Percentiles rank a stretch among this genome's conserved stretches.
These are phyloP conservation scores for Elaphurus davidianus DNA, from an alignment of 2,113 vertebrate species.

Conservation along the genomic window DNA sequence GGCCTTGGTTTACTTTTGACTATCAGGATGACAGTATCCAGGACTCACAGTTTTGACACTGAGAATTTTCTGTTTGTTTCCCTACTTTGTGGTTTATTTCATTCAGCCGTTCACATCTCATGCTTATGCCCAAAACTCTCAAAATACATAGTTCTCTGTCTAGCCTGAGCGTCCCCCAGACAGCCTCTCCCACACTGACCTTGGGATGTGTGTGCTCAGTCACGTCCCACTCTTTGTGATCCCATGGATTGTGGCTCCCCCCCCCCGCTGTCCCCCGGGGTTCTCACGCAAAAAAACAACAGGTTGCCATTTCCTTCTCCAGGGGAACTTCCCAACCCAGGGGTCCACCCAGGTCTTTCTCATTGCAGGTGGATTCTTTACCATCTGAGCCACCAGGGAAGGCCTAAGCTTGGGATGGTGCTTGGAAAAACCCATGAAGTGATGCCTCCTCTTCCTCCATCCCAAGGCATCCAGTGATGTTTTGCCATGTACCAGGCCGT, in stretches of 20 bases:
- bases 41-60: not conserved
- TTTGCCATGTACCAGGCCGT: not conserved
- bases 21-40: not conserved
- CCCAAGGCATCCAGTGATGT: not conserved
- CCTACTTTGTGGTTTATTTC: not conserved
- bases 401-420: not conserved
- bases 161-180: not conserved
- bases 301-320: not conserved
- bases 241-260: not conserved
- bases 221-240: not conserved
- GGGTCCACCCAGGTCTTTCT: not conserved
- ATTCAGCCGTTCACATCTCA: not conserved
- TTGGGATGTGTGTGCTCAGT: not conserved
- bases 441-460: not conserved
- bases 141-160: not conserved
- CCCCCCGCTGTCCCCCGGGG: fast-evolving
- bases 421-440: not conserved
- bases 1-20: not conserved
- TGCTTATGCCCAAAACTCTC: not conserved
- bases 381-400: not conserved
- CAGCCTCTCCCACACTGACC: not conserved
- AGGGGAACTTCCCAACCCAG: not conserved
- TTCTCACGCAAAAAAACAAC: not conserved
- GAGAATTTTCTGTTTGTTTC: not conserved
- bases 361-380: not conserved